Percentiles rank a stretch among this genome's conserved stretches.
Evolutionary conservation across 2,888 invertebrate genomes (phyloP).

Genomic region (Leptinotarsa haldemani): DNA sequence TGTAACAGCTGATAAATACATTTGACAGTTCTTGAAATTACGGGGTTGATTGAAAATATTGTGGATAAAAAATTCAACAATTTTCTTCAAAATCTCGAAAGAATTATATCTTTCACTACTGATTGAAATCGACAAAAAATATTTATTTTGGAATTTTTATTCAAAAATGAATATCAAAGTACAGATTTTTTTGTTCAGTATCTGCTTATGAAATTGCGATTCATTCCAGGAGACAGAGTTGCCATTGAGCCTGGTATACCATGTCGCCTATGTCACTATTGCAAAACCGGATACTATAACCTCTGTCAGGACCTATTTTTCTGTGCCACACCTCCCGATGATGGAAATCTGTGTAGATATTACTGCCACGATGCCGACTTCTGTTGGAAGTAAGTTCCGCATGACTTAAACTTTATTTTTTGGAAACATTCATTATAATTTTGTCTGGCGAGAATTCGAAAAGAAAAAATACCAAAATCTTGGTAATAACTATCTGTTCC

Average conservation of each 20-base stretch:
- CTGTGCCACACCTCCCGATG: slow-evolving; percentile 94
- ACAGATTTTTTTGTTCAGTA: neutral
- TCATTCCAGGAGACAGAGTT: slow-evolving; percentile 81
- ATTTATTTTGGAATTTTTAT: no score
- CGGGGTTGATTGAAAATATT: no score
- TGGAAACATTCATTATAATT: no score
- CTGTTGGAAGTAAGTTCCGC: slow-evolving; percentile 77
- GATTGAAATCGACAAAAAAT: no score
- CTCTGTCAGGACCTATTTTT: slow-evolving; percentile 88
- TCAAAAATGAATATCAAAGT: no score
- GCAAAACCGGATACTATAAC: slow-evolving; percentile 91
- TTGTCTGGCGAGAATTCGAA: no score
- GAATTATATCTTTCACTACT: no score
- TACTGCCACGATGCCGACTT: slow-evolving; percentile 92
- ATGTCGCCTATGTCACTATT: slow-evolving; percentile 85
- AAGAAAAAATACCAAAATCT: no score
- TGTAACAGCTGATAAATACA: neutral
- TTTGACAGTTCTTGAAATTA: no score
- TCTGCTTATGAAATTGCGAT: neutral
- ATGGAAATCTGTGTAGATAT: slow-evolving; percentile 89
- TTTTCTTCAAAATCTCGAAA: no score
- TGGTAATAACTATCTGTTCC: no score
- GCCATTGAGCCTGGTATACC: slow-evolving; percentile 95
- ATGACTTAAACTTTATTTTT: neutral
- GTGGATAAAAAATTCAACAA: no score